phyloP scores from a whole-genome alignment of 2,113 vertebrate genomes.

The Mungos mungo region DNA sequence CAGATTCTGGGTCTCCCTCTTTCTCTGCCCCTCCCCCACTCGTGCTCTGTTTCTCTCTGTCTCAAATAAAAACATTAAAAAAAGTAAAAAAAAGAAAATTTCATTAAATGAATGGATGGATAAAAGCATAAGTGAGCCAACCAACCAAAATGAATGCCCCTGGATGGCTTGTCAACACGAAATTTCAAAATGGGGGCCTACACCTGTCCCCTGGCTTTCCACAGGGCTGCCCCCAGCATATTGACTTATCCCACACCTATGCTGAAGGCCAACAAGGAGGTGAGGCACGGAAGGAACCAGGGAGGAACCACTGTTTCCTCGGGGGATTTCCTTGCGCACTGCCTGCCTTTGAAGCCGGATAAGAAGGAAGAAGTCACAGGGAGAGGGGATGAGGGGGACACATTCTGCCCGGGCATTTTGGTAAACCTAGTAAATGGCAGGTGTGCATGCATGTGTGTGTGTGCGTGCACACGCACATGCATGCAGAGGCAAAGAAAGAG shows the following conservation, averaged over 20 bases:
- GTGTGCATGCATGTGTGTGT: too few species aligned
- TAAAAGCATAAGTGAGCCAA: background rate
- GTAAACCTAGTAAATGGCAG: background rate
- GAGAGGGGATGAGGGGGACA: background rate
- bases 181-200: background rate
- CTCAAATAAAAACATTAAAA: too few species aligned
- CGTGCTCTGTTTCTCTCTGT: too few species aligned
- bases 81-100: too few species aligned
- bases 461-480: accelerated
- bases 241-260: background rate
- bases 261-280: background rate
- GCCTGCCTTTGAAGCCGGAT: background rate
- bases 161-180: background rate
- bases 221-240: background rate
- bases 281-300: background rate
- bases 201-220: background rate
- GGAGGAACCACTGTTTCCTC: accelerated
- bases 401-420: background rate
- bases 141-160: too few species aligned
- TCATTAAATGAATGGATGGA: background rate
- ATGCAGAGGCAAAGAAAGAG: background rate
- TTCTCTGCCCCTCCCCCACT: too few species aligned
- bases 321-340: background rate
- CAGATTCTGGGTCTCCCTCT: too few species aligned
- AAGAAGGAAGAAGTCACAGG: background rate